These are phyloP conservation scores for Pipistrellus nathusii DNA, from an alignment of 2,797 vertebrate genomes.

Conservation along the genomic window DNA sequence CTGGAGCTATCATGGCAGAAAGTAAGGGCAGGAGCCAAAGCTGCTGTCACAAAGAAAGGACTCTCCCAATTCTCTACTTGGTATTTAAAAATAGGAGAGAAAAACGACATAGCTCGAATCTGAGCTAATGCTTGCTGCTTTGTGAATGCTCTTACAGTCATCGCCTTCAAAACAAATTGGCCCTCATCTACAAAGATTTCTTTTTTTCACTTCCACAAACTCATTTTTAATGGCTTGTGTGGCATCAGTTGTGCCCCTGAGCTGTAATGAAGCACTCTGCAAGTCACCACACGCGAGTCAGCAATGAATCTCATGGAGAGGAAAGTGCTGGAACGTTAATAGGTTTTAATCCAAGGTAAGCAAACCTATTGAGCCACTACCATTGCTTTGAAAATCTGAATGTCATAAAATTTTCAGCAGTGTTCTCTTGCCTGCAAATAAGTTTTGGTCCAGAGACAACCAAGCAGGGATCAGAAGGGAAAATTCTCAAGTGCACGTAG, in stretches of 20 bases:
- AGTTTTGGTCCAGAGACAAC: slow-evolving; percentile 78
- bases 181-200: slow-evolving; percentile 79
- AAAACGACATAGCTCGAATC: slow-evolving; percentile 82
- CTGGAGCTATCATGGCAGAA: slow-evolving; percentile 70
- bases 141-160: slow-evolving; percentile 82
- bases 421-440: slow-evolving; percentile 79
- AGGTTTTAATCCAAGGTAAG: slow-evolving; percentile 91
- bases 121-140: slow-evolving; percentile 84
- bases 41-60: slow-evolving; percentile 72
- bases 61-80: slow-evolving; percentile 64
- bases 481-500: slow-evolving; percentile 75
- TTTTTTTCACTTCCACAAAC: slow-evolving; percentile 85
- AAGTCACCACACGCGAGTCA: slow-evolving; percentile 87
- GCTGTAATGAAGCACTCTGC: slow-evolving; percentile 90
- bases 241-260: slow-evolving; percentile 88
- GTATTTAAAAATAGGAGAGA: slow-evolving; percentile 84
- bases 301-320: slow-evolving; percentile 87
- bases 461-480: slow-evolving; percentile 72
- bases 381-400: slow-evolving; percentile 85
- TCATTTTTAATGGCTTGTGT: slow-evolving; percentile 90
- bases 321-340: slow-evolving; percentile 74
- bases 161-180: slow-evolving; percentile 83
- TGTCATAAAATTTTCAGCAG: slow-evolving; percentile 82
- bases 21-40: slow-evolving; percentile 77
- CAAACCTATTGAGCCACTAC: slow-evolving; percentile 86